Evolutionary conservation across 2,888 invertebrate genomes (phyloP).

Genomic region (Chloroclystis v-ata): DNA sequence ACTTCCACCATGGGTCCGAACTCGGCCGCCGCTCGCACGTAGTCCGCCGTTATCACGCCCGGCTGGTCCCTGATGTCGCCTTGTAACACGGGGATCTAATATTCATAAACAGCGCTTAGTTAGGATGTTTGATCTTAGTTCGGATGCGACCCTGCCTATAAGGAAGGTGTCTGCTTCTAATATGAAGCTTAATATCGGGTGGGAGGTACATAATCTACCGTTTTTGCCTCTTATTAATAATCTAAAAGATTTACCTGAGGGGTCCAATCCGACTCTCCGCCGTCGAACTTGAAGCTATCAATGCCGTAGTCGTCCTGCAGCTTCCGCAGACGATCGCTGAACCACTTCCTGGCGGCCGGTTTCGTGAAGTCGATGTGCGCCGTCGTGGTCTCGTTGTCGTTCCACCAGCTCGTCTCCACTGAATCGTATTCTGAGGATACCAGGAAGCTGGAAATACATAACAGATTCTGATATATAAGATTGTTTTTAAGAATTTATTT

Average conservation of each 20-base stretch:
- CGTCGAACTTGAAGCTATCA: conserved; percentile 89
- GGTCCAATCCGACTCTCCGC: conserved; percentile 84
- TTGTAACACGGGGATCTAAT: conserved; percentile 60
- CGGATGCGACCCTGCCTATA: too few relatives aligned
- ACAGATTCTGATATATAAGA: too few relatives aligned
- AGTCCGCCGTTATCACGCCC: conserved; percentile 75
- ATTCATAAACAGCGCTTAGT: neutral
- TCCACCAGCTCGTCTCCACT: conserved; percentile 76
- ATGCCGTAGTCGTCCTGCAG: conserved; percentile 80
- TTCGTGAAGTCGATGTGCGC: conserved; percentile 86
- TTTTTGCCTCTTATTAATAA: too few relatives aligned
- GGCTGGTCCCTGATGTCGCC: conserved; percentile 70
- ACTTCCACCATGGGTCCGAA: conserved; percentile 80
- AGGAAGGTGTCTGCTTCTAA: too few relatives aligned
- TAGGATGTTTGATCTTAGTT: too few relatives aligned
- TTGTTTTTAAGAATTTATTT: too few relatives aligned
- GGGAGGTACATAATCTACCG: too few relatives aligned
- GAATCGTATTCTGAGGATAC: conserved; percentile 68
- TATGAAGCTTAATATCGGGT: too few relatives aligned
- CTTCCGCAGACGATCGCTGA: conserved; percentile 60
- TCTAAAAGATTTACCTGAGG: conserved; percentile 63
- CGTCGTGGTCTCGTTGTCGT: conserved; percentile 68
- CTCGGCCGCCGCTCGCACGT: conserved; percentile 73
- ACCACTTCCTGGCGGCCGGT: conserved; percentile 80
- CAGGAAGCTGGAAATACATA: conserved; percentile 51